A percentile compares a stretch with the other conserved stretches of the same genome.
Evolutionary conservation across 2,113 vertebrate genomes (phyloP).

Genomic region (Prinia subflava): DNA sequence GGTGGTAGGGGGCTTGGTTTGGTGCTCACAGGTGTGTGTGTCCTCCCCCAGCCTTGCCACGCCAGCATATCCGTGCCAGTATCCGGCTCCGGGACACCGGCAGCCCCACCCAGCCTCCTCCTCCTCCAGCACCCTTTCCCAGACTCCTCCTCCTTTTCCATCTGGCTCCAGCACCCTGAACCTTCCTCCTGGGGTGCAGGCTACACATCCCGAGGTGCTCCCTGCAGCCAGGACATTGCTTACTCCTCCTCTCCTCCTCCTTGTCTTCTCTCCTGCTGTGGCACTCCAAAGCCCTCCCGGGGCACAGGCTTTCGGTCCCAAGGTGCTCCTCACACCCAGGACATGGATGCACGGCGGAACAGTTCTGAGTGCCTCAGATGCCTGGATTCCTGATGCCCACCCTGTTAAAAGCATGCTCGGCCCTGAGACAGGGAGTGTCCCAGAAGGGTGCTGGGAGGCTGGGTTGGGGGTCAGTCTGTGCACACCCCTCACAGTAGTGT

Average conservation of each 20-base stretch:
- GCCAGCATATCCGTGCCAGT: slow-evolving; percentile 63
- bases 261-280: not conserved
- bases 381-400: accelerated
- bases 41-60: not conserved
- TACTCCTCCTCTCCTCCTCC: not conserved
- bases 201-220: not conserved
- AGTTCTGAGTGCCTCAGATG: not conserved
- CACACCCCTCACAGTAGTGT: not conserved
- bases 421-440: not conserved
- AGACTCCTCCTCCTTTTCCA: not conserved
- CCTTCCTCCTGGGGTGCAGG: no score
- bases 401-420: not conserved
- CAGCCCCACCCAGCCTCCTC: slow-evolving; percentile 33
- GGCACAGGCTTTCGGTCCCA: accelerated
- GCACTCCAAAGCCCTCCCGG: not conserved
- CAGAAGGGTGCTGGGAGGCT: not conserved
- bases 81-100: slow-evolving; percentile 61
- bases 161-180: not conserved
- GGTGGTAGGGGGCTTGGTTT: not conserved
- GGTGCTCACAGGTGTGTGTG: not conserved
- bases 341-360: not conserved
- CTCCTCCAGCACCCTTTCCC: slow-evolving; percentile 25
- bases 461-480: not conserved
- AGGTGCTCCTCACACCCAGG: not conserved
- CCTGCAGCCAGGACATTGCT: not conserved